Conservation (phyloP, 2,888 invertebrate genomes). For the Dryocosmus kuriphilus region DNA sequence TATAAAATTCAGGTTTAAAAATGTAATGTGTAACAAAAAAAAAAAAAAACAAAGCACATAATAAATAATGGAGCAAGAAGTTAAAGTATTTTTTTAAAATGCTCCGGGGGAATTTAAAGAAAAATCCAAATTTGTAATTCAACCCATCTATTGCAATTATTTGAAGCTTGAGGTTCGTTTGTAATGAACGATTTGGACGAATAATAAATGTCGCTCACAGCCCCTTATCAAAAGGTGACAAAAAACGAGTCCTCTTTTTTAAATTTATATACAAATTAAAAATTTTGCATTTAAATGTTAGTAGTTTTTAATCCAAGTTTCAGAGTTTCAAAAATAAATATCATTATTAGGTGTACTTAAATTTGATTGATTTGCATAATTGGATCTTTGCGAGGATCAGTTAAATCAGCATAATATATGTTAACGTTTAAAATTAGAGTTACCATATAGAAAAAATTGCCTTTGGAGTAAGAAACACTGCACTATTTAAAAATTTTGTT, state of each 20-base stretch:
- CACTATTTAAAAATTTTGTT: too few species aligned
- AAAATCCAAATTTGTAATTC: too few species aligned
- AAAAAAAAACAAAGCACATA: neutral
- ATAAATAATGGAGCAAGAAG: too few species aligned
- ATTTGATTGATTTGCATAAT: neutral
- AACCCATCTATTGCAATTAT: too few species aligned
- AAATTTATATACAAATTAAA: neutral
- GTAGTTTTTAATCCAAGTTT: neutral
- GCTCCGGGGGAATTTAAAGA: too few species aligned
- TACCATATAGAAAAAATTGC: too few species aligned
- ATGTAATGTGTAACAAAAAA: constrained; percentile 7
- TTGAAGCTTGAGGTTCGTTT: too few species aligned
- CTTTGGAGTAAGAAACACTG: too few species aligned
- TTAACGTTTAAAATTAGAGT: too few species aligned
- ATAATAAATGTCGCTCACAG: too few species aligned
- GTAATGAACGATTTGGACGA: too few species aligned
- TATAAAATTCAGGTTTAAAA: constrained; percentile 20
- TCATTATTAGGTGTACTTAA: neutral
- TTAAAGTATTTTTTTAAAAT: too few species aligned
- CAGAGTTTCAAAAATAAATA: neutral
- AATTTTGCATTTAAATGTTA: neutral
- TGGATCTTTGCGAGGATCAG: neutral
- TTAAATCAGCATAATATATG: neutral
- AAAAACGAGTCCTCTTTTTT: neutral
- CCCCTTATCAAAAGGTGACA: neutral